Evolutionary conservation across 1,140 invertebrate species (phyloP), one percentile per base, ranked within the genome.

Genomic region (Dendrolimus kikuchii): DNA sequence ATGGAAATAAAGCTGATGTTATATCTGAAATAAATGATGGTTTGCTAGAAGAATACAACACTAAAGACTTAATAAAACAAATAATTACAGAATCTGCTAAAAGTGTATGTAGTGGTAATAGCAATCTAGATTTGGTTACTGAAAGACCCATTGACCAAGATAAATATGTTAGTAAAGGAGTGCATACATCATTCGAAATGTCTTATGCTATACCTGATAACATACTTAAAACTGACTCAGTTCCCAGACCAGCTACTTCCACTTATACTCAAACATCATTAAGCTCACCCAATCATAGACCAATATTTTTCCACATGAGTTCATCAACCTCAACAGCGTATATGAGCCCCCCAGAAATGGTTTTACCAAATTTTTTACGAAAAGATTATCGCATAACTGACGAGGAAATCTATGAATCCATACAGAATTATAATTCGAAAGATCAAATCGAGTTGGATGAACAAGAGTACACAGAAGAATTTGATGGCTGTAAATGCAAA

Each of bases 261-360:
- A 72, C 71, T 0, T 80, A 70, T 49, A 83, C 81, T 0, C 83
- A 86, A 62, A 86, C 82, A 7, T 67, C 67, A 7, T 64, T 68
- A 39, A 78, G 55, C 54, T 82, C 74, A 39, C 73, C 74, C 6
- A 66, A 66, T 49, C 65, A 64, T 10, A 69, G 68, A 62, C 82
- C 79, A 42, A 56, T 67, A 23, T 77, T 68, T 54, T 67, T 83
- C 50, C 78, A 83, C 39, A 82, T 86, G 70, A 88, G 81, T 63
- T 86, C 87, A 5, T 85, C 86, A 6, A 86, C 83, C 10, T 88
- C 87, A 4, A 88, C 87, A 6, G 74, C 83, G 0, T 88, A 88
- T 47, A 77, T 88, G 81, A 88, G 85, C 54, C 87, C 85, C 6
- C 87, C 87, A 38, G 87, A 88, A 49, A 50, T 78, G 46, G 66